Conservation (phyloP, 2,797 vertebrate genomes). For the Coregonus ussuriensis region DNA sequence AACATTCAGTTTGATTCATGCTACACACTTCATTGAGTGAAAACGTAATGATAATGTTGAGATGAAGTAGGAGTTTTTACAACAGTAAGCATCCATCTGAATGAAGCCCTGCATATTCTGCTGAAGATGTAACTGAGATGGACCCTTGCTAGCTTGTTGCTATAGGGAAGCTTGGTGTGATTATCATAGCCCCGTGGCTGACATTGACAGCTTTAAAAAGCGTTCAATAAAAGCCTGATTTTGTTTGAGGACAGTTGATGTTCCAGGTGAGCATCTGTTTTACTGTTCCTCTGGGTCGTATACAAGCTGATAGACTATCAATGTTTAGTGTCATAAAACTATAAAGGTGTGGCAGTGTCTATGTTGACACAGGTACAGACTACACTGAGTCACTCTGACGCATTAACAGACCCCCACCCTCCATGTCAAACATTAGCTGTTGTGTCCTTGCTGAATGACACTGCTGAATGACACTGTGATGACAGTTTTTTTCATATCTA, state of each 20-base stretch:
- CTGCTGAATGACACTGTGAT: slow-evolving; percentile 2
- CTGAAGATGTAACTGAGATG: no score
- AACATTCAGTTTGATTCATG: background rate
- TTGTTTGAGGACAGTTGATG: background rate
- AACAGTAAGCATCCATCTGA: no score
- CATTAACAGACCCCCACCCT: slow-evolving; percentile 3
- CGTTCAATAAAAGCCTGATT: background rate
- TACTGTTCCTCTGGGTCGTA: background rate
- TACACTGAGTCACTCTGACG: slow-evolving; percentile 9
- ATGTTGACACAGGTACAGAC: slow-evolving; percentile 21
- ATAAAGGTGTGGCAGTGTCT: slow-evolving; percentile 32
- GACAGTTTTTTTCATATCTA: slow-evolving; percentile 11
- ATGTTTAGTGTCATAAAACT: slow-evolving; percentile 6
- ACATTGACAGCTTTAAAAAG: background rate
- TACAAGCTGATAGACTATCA: background rate
- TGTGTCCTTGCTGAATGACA: slow-evolving; percentile 1
- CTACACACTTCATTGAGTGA: background rate
- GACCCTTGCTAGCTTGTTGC: no score
- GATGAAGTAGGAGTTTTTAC: no score
- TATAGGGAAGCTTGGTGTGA: no score
- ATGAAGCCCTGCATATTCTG: no score
- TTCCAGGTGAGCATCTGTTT: background rate
- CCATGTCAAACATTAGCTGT: slow-evolving; percentile 13
- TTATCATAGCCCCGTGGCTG: background rate
- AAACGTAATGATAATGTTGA: background rate